phyloP scores from a whole-genome alignment of 2,888 invertebrate species.

The Ormyrus rosae region DNA sequence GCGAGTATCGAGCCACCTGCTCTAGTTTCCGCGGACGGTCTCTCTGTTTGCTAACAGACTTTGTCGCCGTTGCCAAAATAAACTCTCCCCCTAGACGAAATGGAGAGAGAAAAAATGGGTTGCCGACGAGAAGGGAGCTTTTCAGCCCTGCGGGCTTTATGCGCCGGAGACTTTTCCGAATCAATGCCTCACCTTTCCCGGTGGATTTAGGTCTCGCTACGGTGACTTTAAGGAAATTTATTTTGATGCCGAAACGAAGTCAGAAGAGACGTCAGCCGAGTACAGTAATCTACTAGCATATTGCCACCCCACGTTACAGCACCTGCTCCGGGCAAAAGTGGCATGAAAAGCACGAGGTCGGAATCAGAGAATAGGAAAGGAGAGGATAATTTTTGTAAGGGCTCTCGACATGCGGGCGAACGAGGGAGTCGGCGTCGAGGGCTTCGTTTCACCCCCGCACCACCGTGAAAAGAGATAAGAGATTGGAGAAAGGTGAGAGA shows the following conservation, averaged over 20 bases:
- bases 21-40: constrained; percentile 61
- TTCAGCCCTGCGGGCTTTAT: too few relatives aligned
- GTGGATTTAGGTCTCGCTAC: too few relatives aligned
- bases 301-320: too few relatives aligned
- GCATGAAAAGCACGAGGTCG: neutral
- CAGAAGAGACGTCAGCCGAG: too few relatives aligned
- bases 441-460: neutral
- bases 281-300: too few relatives aligned
- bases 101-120: neutral
- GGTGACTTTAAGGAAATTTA: too few relatives aligned
- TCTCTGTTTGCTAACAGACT: constrained; percentile 46
- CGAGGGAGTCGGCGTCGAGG: constrained; percentile 48
- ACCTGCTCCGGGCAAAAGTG: neutral
- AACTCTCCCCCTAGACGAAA: neutral
- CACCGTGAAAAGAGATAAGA: constrained; percentile 3
- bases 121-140: neutral
- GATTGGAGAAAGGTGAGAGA: neutral
- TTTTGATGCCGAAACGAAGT: too few relatives aligned
- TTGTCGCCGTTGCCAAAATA: constrained; percentile 42
- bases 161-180: too few relatives aligned
- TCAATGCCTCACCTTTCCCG: too few relatives aligned
- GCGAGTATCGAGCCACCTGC: constrained; percentile 67
- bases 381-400: constrained; percentile 30
- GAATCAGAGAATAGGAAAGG: neutral
- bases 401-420: constrained; percentile 46